Percentiles rank a stretch among this genome's conserved stretches.
phyloP scores from a whole-genome alignment of 2,888 invertebrate genomes.

The Hybos culiciformis region DNA sequence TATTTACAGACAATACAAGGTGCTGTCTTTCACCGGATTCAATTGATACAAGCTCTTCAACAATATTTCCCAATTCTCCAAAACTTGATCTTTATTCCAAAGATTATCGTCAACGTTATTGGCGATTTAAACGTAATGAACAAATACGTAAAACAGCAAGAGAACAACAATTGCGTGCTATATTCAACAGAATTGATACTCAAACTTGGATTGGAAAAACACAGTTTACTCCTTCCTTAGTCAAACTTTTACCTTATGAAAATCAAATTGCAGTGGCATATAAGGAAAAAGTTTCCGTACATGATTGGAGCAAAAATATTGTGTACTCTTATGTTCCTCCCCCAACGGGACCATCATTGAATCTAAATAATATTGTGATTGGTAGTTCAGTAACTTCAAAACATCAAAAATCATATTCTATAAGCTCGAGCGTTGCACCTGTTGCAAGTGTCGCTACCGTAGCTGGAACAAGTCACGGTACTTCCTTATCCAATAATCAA shows the following conservation, averaged over 20 bases:
- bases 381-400: conserved; percentile 6
- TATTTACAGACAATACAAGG: too few relatives aligned
- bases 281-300: conserved; percentile 54
- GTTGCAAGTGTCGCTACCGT: background rate
- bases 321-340: conserved; percentile 25
- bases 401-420: conserved; percentile 2
- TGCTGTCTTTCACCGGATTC: conserved; percentile 20
- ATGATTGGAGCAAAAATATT: conserved; percentile 28
- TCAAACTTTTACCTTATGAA: conserved; percentile 83
- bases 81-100: conserved; percentile 31
- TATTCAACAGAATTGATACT: conserved; percentile 57
- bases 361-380: conserved; percentile 4
- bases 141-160: conserved; percentile 50
- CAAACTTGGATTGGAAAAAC: conserved; percentile 74
- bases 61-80: conserved; percentile 23
- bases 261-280: conserved; percentile 77
- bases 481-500: background rate
- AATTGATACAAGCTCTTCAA: conserved; percentile 19
- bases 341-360: conserved; percentile 7
- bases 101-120: conserved; percentile 49
- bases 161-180: conserved; percentile 46
- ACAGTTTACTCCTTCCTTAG: conserved; percentile 58
- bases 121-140: conserved; percentile 59
- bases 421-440: background rate
- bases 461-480: background rate